These are phyloP conservation scores for Caenorhabditis becei DNA, from an alignment of 2,888 invertebrate species.

Conservation along the genomic window DNA sequence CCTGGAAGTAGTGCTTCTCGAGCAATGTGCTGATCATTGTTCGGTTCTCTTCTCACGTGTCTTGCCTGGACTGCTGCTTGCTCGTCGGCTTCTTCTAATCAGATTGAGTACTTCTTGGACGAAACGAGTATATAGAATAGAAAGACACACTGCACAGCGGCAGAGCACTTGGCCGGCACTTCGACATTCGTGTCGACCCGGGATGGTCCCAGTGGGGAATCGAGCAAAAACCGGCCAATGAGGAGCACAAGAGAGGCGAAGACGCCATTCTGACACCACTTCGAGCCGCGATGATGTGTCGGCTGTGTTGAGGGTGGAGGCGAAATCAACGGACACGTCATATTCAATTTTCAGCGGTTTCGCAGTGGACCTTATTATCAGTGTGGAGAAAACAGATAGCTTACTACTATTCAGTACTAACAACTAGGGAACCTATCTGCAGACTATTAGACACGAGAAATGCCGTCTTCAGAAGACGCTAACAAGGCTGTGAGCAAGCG, in stretches of 20 bases:
- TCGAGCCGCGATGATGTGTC: slow-evolving; percentile 35
- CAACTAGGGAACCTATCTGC: too few species aligned
- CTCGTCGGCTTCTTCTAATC: slow-evolving; percentile 45
- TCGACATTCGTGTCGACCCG: slow-evolving; percentile 55
- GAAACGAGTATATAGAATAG: slow-evolving; percentile 48
- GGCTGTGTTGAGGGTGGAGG: background rate
- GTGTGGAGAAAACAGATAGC: too few species aligned
- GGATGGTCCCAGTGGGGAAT: slow-evolving; percentile 51
- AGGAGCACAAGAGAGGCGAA: slow-evolving; percentile 22
- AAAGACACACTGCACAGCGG: slow-evolving; percentile 16
- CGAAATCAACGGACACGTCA: background rate
- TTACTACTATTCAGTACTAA: too few species aligned
- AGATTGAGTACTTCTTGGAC: slow-evolving; percentile 57
- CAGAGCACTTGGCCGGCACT: slow-evolving; percentile 40
- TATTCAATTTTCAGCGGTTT: too few species aligned
- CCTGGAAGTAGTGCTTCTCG: slow-evolving; percentile 63
- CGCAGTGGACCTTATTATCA: too few species aligned
- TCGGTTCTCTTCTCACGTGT: background rate
- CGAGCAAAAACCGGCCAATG: slow-evolving; percentile 48
- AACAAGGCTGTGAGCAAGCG: background rate
- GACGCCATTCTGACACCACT: slow-evolving; percentile 35
- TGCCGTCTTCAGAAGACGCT: too few species aligned
- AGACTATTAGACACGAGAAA: too few species aligned
- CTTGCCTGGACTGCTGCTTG: slow-evolving; percentile 43
- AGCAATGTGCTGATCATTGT: slow-evolving; percentile 56